Base-by-base conservation (phyloP, 2,888 invertebrate genomes). In the Archips crataeganus region DNA sequence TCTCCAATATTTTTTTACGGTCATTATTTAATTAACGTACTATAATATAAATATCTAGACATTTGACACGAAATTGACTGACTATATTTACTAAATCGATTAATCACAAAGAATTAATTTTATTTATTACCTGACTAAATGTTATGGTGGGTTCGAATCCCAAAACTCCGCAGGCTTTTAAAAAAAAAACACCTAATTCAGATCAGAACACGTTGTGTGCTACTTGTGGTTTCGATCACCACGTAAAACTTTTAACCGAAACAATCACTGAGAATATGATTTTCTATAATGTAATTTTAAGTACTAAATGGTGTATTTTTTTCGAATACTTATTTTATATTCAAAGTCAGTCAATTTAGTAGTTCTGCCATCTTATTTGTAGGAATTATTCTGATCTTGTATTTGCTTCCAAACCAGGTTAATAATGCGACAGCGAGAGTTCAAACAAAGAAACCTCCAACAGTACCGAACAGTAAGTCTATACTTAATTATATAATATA, bases 371-470 rank as follows among this genome's bases (percentile, higher is more conserved):
- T 72, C 62, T 69, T 65, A 69, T 51, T 73, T 75, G 36, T 71
- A 78, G 79, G 71, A 77, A 76, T 76, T 77, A 89, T 82, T 88
- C 84, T 92, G 84, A 92, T 82, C 82, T 85, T 79, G 75, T 80
- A 39, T 88, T 92, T 88, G 86, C 85, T 91, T 87, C 85, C 84
- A 82, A 88, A 94, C 90, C 96, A 98, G 99, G 99, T 99, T 93
- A 99, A 99, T 96, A 99, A 99, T 96, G 99, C 99, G 84, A 99
- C 99, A 86, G 99, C 99, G 87, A 96, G 99, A 95, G 99, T 99
- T 94, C 99, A 99, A 96, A 99, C 99, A 90, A 99, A 99, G 97
- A 99, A 99, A 96, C 97, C 98, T 84, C 97, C 98, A 82, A 96
- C 98, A 84, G 96, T 98, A 91, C 98, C 98, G 84, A 97, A 98